Evolutionary conservation across 2,113 vertebrate genomes (phyloP).

Genomic region (Buteo buteo): DNA sequence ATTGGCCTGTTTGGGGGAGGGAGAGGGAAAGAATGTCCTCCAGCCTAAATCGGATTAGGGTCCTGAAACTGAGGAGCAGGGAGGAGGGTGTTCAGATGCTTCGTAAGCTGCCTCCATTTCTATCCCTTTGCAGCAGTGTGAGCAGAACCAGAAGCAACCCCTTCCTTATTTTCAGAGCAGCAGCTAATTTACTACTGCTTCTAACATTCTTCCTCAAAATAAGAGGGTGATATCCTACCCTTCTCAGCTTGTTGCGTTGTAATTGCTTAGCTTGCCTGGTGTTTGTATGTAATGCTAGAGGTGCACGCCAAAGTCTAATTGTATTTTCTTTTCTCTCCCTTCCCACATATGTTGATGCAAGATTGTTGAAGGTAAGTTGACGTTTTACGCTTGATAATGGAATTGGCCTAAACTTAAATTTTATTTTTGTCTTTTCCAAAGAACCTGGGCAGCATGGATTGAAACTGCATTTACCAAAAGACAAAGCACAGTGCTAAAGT

Average conservation of each 20-base stretch:
- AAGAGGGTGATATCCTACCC: background rate
- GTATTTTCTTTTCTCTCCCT: conserved; percentile 13
- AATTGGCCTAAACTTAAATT: background rate
- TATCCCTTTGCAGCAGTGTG: background rate
- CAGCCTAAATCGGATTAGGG: background rate
- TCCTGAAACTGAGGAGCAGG: background rate
- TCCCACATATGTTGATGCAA: background rate
- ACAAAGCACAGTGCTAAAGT: background rate
- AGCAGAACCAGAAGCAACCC: background rate
- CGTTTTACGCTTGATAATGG: background rate
- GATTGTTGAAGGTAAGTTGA: conserved; percentile 76
- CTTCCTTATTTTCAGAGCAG: background rate
- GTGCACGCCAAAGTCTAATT: background rate
- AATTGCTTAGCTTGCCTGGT: background rate
- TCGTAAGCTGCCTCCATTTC: background rate
- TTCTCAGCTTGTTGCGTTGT: background rate
- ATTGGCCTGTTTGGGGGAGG: background rate
- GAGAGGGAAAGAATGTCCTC: background rate
- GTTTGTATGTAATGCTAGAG: background rate
- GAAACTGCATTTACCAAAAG: background rate
- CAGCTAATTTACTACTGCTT: background rate
- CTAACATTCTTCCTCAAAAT: background rate
- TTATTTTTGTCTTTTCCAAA: background rate
- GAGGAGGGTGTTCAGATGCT: background rate
- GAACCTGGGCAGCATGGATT: background rate